Base-by-base conservation (phyloP, 2,797 vertebrate genomes). In the Periparus ater region DNA sequence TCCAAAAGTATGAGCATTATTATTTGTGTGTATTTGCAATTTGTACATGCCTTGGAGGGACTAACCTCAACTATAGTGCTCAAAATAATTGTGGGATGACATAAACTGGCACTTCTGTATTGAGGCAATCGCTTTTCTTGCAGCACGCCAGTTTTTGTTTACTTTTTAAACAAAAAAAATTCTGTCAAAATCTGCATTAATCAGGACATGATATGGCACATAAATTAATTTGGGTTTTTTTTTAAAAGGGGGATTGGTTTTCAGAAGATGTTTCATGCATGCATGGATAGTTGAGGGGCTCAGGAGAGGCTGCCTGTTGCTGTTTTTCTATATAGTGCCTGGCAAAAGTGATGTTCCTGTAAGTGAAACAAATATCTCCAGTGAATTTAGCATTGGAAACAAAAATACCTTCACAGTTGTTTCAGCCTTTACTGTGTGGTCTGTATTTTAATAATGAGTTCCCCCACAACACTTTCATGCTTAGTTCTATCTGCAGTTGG, bases 21-120 rank as follows among this genome's bases (percentile, higher is more conserved):
- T 96, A 95, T 92, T 96, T 97, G 91, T 84, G 94, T 94, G 93
- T 95, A 96, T 97, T 93, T 94, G 88, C 92, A 96, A 97, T 97
- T 97, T 96, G 95, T 96, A 96, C 94, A 93, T 93, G 79, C 77
- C 94, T 95, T 60, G 79, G 79, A 97, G 91, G 93, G 88, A 96
- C 94, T 75, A 97, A 93, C 54, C 87, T 95, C 88, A 96, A 89
- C 88, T 93, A 61, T 30, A 66, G 94, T 77, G 89, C 89, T 76
- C 51, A 22, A 68, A 95, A 96, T 97, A 96, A 96, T 84, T 97
- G 74, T 81, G 94, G 89, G 70, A 96, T 96, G 92, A 93, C 94
- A 90, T 95, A 85, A 97, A 93, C 72, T 95, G 85, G 67, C 84
- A 96, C 45, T 96, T 96, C 96, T 86, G 84, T 97, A 92, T 91